Conservation (phyloP, 2,113 vertebrate genomes). For the Motacilla alba region DNA sequence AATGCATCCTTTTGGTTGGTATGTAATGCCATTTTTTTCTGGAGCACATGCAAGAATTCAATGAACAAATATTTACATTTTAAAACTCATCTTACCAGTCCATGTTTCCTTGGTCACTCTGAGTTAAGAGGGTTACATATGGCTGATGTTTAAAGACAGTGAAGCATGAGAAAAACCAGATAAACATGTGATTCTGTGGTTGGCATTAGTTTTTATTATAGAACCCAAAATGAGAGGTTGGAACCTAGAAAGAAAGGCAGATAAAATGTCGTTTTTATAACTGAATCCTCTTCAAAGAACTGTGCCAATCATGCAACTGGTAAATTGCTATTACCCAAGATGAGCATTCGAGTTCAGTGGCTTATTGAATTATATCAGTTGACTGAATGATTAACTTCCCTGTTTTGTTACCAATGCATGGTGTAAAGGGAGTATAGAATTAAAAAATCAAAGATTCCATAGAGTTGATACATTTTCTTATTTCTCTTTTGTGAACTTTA, state of each 20-base stretch:
- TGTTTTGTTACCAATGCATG: background rate
- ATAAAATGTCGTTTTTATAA: background rate
- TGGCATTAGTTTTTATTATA: background rate
- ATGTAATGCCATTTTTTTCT: background rate
- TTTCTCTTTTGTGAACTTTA: background rate
- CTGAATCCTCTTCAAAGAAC: background rate
- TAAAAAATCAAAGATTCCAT: background rate
- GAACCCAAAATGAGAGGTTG: background rate
- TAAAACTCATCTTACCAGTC: background rate
- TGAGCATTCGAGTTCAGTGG: background rate
- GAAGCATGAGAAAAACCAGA: background rate
- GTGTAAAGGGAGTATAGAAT: background rate
- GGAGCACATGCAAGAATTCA: background rate
- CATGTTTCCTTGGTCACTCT: background rate
- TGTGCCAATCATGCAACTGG: background rate
- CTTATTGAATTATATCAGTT: background rate
- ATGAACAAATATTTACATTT: background rate
- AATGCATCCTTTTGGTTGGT: background rate
- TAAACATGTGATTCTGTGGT: background rate
- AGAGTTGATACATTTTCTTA: background rate
- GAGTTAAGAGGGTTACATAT: background rate
- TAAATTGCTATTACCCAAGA: background rate
- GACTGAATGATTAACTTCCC: background rate
- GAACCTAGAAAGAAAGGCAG: background rate
- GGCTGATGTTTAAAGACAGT: background rate